Conservation (phyloP, 2,797 vertebrate genomes). For the Chrysocyon brachyurus region DNA sequence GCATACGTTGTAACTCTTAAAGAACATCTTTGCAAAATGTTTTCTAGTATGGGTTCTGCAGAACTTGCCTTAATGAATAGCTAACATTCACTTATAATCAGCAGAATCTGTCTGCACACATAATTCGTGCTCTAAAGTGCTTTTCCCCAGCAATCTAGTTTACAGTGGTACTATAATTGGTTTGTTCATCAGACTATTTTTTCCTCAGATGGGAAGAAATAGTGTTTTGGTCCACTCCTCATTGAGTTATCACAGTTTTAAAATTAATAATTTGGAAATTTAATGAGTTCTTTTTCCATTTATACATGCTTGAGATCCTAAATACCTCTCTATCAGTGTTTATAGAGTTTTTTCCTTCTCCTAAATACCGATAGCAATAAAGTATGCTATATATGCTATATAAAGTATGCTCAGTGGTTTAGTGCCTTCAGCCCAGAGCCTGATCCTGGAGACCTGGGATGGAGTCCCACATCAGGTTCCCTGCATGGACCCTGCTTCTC, state of each 20-base stretch:
- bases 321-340: background rate
- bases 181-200: slow-evolving; percentile 58
- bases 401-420: no score
- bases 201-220: slow-evolving; percentile 40
- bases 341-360: slow-evolving; percentile 21
- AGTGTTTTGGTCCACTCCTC: slow-evolving; percentile 62
- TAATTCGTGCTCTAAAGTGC: slow-evolving; percentile 41
- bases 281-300: slow-evolving; percentile 51
- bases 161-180: slow-evolving; percentile 37
- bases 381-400: background rate
- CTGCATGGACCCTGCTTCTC: no score
- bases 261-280: slow-evolving; percentile 65
- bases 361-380: slow-evolving; percentile 5
- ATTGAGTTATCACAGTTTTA: slow-evolving; percentile 49
- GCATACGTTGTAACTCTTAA: slow-evolving; percentile 12
- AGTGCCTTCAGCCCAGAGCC: no score
- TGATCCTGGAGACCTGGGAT: no score
- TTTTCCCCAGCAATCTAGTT: slow-evolving; percentile 33
- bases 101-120: slow-evolving; percentile 1
- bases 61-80: slow-evolving; percentile 57
- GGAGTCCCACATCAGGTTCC: no score
- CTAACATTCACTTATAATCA: slow-evolving; percentile 17
- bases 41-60: slow-evolving; percentile 10
- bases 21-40: slow-evolving; percentile 39
- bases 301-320: slow-evolving; percentile 20